Conservation (phyloP, 2,113 vertebrate genomes). For the Apaloderma vittatum region DNA sequence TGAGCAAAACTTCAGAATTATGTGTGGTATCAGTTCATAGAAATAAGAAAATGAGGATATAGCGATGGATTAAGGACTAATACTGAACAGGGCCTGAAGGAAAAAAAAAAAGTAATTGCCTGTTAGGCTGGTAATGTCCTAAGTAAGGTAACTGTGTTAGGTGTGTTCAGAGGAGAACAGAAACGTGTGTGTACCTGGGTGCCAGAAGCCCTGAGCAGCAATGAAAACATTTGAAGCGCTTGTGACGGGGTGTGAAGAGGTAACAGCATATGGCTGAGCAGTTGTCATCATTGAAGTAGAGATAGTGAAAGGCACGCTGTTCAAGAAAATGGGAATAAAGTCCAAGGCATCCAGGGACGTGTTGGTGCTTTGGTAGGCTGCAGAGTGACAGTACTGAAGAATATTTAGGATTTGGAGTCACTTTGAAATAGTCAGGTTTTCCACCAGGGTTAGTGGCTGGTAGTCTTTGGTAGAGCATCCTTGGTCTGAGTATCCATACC, state of each 20-base stretch:
- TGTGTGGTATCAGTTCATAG: not conserved
- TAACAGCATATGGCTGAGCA: constrained; percentile 38
- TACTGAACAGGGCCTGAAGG: not conserved
- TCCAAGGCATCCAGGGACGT: not conserved
- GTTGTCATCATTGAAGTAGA: not conserved
- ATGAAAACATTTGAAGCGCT: constrained; percentile 33
- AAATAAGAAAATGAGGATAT: not conserved
- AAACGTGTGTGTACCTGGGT: not conserved
- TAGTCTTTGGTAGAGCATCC: not conserved
- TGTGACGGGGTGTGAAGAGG: constrained; percentile 1
- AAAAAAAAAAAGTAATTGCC: not conserved
- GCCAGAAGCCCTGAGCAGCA: not conserved
- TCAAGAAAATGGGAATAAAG: not conserved
- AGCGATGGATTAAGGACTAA: not conserved
- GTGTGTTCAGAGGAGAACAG: not conserved
- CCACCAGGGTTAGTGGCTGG: not conserved
- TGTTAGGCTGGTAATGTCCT: not conserved
- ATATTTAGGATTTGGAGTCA: not conserved
- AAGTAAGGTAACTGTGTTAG: not conserved
- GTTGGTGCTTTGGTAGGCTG: not conserved
- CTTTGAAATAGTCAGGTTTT: not conserved
- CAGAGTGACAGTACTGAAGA: not conserved
- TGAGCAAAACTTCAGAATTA: not conserved
- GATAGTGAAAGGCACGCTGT: not conserved
- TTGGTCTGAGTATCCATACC: not conserved